A percentile compares a stretch with the other conserved stretches of the same genome.
phyloP scores from a whole-genome alignment of 2,797 vertebrate species.

The Telmatherina bonti region DNA sequence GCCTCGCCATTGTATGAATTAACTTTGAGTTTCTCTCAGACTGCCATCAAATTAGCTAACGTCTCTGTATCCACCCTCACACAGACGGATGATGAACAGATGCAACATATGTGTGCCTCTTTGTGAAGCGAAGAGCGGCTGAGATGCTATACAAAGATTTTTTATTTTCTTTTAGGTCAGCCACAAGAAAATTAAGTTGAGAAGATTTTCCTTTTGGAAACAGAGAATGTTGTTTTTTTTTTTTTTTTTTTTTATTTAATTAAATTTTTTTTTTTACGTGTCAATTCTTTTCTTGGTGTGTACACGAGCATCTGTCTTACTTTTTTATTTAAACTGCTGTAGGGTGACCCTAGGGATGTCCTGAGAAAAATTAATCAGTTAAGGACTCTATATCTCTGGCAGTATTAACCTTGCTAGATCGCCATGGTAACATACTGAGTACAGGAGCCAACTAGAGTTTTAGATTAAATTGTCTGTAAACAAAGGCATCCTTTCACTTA shows the following conservation, averaged over 20 bases:
- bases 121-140: conserved; percentile 6
- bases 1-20: conserved; percentile 65
- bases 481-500: too few relatives aligned
- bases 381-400: neutral
- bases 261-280: too few relatives aligned
- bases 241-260: neutral
- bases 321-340: neutral
- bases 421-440: too few relatives aligned
- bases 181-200: neutral
- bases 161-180: neutral
- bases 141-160: neutral
- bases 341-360: neutral
- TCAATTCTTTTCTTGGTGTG: too few relatives aligned
- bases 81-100: conserved; percentile 16
- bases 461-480: too few relatives aligned
- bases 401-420: too few relatives aligned
- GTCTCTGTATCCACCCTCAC: conserved; percentile 40
- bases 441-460: too few relatives aligned
- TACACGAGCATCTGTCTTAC: neutral
- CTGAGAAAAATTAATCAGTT: neutral
- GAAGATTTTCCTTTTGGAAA: neutral
- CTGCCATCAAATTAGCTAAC: conserved; percentile 56
- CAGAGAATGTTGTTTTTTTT: neutral
- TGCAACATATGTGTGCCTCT: conserved; percentile 16
- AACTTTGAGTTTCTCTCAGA: conserved; percentile 63